Conservation (phyloP, 2,888 invertebrate genomes). For the Melikaiella ostensackeni region DNA sequence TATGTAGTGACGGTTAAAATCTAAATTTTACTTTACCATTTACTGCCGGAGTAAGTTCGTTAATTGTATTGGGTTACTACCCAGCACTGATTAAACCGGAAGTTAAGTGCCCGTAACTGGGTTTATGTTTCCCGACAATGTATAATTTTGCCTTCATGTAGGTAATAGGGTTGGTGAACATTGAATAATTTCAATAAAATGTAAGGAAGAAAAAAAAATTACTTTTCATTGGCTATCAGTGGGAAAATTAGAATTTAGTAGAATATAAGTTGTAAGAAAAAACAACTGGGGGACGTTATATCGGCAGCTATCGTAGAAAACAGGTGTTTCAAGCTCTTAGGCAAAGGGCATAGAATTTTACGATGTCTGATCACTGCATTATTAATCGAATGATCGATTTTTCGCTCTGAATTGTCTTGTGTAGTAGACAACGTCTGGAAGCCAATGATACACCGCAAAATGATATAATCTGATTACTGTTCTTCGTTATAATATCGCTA, state of each 20-base stretch:
- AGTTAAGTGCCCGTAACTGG: neutral
- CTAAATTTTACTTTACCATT: neutral
- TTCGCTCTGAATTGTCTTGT: constrained; percentile 50
- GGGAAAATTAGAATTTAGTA: neutral
- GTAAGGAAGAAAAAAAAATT: neutral
- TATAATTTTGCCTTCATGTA: neutral
- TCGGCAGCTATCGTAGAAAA: neutral
- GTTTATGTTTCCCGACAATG: neutral
- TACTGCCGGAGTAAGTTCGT: neutral
- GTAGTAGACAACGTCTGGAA: neutral
- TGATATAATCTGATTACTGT: neutral
- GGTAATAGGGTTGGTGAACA: neutral
- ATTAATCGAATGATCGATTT: constrained; percentile 72
- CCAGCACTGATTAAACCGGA: neutral
- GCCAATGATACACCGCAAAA: neutral
- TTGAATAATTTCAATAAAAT: neutral
- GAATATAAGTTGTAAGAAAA: neutral
- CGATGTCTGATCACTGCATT: constrained; percentile 62
- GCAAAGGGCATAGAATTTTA: neutral
- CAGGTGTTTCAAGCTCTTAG: neutral
- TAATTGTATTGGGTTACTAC: neutral
- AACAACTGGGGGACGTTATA: neutral
- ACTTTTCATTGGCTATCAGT: neutral
- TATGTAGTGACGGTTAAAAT: neutral
- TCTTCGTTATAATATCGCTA: too few relatives aligned